Evolutionary conservation across 2,113 vertebrate species (phyloP), one percentile per base, ranked within the genome.

Genomic region (Seriola aureovittata): DNA sequence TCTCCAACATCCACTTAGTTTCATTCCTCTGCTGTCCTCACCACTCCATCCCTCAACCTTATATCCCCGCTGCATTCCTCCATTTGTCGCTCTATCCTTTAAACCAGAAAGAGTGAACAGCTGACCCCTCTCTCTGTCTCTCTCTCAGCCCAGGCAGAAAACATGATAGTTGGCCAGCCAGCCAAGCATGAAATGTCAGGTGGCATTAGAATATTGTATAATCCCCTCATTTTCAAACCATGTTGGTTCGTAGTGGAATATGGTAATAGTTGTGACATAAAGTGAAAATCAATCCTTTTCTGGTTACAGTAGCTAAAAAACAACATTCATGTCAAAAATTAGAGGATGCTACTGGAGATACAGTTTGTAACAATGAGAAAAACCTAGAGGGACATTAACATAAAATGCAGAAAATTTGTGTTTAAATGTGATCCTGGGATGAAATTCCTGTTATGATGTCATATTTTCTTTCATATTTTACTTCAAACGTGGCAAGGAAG

Each of bases 131-230:
- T 55, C 73, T 71, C 36, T 58, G 19, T 64, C 54, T 69, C 29
- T 52, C 57, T 81, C 82, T 88, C 81, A 86, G 80, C 48, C 55
- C 86, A 89, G 77, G 89, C 88, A 91, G 86, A 91, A 92, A 91
- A 92, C 74, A 72, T 25, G 85, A 86, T 87, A 36, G 72, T 78
- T 85, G 78, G 67, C 85, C n/a, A 17, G 14, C 44, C 69, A 80
- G 75, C 82, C 78, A 84, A 90, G 87, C 87, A 83, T 91, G 71
- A 91, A 91, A 89, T 91, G 86, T 93, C 90, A 93, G 90, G 88
- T 93, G 90, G 85, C 72, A 75, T 86, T 78, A 84, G 69, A 75
- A 69, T 57, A 71, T 74, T 73, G 77, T 70, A 80, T 67, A 83
- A 86, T 81, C 75, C 78, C 10, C 17, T 23, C 57, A 67, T 78